Evolutionary conservation across 2,797 vertebrate species (phyloP).

Genomic region (Darevskia nairensis): DNA sequence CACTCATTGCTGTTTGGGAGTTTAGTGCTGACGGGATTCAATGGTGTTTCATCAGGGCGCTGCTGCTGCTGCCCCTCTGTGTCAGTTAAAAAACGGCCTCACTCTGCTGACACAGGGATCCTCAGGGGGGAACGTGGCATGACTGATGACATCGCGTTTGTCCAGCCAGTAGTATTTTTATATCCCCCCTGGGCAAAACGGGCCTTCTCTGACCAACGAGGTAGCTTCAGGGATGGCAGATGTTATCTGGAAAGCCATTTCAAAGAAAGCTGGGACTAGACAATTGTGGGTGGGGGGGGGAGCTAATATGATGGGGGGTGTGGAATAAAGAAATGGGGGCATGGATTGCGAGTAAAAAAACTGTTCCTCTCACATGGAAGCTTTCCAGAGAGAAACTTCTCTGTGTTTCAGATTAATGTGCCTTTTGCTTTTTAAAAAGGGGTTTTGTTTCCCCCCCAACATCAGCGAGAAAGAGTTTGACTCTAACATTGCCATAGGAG

Average conservation of each 20-base stretch:
- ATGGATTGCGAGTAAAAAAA: not conserved
- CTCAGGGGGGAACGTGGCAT: constrained; percentile 25
- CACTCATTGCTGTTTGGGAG: constrained; percentile 45
- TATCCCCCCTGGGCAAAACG: constrained; percentile 26
- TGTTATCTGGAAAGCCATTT: not conserved
- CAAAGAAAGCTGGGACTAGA: not conserved
- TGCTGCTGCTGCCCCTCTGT: not conserved
- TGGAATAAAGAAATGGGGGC: not conserved
- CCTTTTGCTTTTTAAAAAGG: not conserved
- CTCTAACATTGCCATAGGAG: too few relatives aligned
- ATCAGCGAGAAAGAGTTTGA: not conserved
- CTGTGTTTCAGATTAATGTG: not conserved
- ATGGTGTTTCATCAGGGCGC: constrained; percentile 57
- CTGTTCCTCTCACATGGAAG: not conserved
- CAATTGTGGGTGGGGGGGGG: too few relatives aligned
- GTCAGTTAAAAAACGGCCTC: constrained; percentile 53
- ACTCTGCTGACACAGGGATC: constrained; percentile 44
- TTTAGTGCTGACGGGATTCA: constrained; percentile 51
- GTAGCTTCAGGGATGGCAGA: not conserved
- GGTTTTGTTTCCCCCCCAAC: not conserved
- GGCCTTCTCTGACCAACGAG: constrained; percentile 41
- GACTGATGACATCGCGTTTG: constrained; percentile 32
- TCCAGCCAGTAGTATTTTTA: constrained; percentile 50
- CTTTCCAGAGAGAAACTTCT: not conserved
- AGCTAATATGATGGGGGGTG: too few relatives aligned